Percentiles rank a stretch among this genome's conserved stretches.
These are phyloP conservation scores for Clamator glandarius DNA, from an alignment of 2,797 vertebrate genomes.

Conservation along the genomic window DNA sequence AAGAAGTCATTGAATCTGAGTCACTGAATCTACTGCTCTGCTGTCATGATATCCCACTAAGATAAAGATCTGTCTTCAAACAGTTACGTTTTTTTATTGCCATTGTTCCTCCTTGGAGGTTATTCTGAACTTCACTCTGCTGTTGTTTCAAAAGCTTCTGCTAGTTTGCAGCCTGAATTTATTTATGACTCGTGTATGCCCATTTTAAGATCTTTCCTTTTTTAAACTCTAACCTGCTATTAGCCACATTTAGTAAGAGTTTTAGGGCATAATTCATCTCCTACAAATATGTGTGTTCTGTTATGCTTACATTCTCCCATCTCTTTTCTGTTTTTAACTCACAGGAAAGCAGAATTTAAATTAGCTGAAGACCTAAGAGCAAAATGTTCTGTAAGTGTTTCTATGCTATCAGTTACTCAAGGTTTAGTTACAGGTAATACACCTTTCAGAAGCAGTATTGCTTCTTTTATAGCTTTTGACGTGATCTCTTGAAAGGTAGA, in stretches of 20 bases:
- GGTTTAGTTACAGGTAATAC: background rate
- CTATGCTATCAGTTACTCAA: background rate
- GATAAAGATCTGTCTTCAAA: background rate
- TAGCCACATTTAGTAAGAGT: slow-evolving; percentile 26
- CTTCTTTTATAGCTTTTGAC: slow-evolving; percentile 26
- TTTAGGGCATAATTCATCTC: slow-evolving; percentile 15
- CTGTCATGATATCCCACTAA: background rate
- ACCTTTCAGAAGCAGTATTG: background rate
- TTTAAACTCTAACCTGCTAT: slow-evolving; percentile 53
- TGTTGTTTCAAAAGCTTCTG: slow-evolving; percentile 37
- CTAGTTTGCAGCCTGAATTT: background rate
- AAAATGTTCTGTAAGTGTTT: background rate
- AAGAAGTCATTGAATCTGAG: background rate
- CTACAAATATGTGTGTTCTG: background rate
- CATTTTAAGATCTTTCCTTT: slow-evolving; percentile 29
- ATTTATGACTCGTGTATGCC: slow-evolving; percentile 4
- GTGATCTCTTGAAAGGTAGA: background rate
- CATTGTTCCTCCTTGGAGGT: background rate
- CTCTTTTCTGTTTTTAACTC: slow-evolving; percentile 26
- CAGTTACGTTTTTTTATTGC: background rate
- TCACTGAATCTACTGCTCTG: background rate
- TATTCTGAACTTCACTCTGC: slow-evolving; percentile 21
- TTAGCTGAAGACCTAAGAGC: slow-evolving; percentile 33
- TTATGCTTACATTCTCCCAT: background rate
- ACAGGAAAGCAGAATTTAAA: slow-evolving; percentile 15